A percentile compares a stretch with the other conserved stretches of the same genome.
Evolutionary conservation across 1,140 invertebrate genomes (phyloP).

Genomic region (Cyclargus thomasi): DNA sequence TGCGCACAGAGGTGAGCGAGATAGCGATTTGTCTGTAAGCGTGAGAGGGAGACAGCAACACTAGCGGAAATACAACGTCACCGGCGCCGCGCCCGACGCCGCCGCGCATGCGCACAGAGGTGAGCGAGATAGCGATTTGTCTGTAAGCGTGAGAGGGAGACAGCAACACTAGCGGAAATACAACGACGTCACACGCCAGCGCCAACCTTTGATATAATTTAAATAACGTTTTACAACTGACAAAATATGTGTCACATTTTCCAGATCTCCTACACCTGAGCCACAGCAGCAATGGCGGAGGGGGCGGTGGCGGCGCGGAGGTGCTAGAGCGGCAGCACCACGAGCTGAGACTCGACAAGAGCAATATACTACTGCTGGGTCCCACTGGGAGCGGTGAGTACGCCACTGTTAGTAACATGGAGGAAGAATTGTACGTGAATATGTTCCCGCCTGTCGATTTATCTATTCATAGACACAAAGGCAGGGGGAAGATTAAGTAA

Average conservation of each 20-base stretch:
- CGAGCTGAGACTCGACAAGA: slow-evolving; percentile 95
- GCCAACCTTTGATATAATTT: too few species aligned
- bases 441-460: too few species aligned
- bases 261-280: slow-evolving; percentile 90
- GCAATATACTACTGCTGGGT: slow-evolving; percentile 96
- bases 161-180: too few species aligned
- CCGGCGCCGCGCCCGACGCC: slow-evolving; percentile 77
- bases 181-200: too few species aligned
- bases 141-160: background rate
- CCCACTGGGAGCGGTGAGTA: slow-evolving; percentile 94
- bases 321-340: slow-evolving; percentile 90
- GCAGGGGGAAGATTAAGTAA: too few species aligned
- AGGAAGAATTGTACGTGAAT: too few species aligned
- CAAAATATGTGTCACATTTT: too few species aligned
- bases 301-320: slow-evolving; percentile 80
- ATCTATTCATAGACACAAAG: too few species aligned
- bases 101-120: slow-evolving; percentile 83
- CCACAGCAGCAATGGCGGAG: slow-evolving; percentile 30
- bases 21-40: background rate
- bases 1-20: slow-evolving; percentile 80
- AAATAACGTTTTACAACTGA: too few species aligned
- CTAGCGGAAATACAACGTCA: slow-evolving; percentile 96
- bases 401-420: too few species aligned
- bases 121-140: slow-evolving; percentile 44
- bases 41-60: slow-evolving; percentile 87